Conservation (phyloP, 2,797 vertebrate genomes). For the Huso huso region DNA sequence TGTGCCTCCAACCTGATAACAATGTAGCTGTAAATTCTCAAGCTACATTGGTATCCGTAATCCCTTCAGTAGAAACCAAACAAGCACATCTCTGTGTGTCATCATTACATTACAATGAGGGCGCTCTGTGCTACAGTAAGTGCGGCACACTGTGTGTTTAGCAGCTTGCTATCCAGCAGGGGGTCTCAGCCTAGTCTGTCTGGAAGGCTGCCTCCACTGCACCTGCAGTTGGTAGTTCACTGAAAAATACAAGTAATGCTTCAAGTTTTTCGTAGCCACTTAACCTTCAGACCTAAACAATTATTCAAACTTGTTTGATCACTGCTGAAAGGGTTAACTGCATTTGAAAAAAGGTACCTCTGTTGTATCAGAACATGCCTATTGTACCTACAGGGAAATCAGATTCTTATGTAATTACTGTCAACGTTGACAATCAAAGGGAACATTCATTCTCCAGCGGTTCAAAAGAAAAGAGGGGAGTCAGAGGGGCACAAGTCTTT, state of each 20-base stretch:
- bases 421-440: conserved; percentile 48
- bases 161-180: background rate
- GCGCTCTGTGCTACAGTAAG: no score
- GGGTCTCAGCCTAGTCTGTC: conserved; percentile 36
- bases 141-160: conserved; percentile 30
- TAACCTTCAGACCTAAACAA: conserved; percentile 45
- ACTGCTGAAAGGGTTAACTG: conserved; percentile 41
- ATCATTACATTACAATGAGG: no score
- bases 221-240: conserved; percentile 53
- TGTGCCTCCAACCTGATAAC: no score
- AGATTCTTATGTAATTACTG: conserved; percentile 59
- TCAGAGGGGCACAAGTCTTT: conserved; percentile 11
- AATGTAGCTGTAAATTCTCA: no score
- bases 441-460: conserved; percentile 30
- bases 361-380: conserved; percentile 10
- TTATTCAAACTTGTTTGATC: conserved; percentile 60
- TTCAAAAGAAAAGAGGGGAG: conserved; percentile 18
- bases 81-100: no score
- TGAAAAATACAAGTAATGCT: conserved; percentile 41
- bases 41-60: no score
- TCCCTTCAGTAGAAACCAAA: no score
- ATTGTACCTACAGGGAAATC: conserved; percentile 22
- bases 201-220: conserved; percentile 57
- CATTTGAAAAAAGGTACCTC: conserved; percentile 37
- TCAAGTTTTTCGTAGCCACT: conserved; percentile 37